These are phyloP conservation scores for Muscicapa striata DNA, from an alignment of 2,797 vertebrate species.

Conservation along the genomic window DNA sequence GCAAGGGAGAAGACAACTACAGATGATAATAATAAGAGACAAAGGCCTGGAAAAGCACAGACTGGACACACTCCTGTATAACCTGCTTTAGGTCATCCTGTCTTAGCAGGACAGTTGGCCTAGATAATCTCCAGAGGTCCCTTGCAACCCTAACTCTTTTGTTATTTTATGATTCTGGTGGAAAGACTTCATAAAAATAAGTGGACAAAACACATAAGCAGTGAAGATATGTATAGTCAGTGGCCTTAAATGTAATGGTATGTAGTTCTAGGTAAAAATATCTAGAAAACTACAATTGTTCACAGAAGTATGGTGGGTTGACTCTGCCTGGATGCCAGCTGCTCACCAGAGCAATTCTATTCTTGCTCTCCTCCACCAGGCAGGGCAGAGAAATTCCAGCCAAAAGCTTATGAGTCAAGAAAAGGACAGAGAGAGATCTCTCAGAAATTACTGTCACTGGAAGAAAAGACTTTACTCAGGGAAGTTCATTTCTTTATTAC, in stretches of 20 bases:
- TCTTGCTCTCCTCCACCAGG: not conserved
- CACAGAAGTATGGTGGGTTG: not conserved
- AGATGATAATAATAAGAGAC: not conserved
- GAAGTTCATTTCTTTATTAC: not conserved
- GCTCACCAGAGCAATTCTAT: accelerated
- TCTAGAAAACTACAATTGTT: not conserved
- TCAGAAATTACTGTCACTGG: not conserved
- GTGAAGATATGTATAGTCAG: not conserved
- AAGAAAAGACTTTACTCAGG: not conserved
- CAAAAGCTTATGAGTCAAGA: accelerated
- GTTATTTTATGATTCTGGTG: not conserved
- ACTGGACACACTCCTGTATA: not conserved
- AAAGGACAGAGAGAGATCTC: not conserved
- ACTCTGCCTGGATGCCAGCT: not conserved
- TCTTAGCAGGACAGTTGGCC: not conserved
- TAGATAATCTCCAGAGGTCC: not conserved
- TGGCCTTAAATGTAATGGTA: not conserved
- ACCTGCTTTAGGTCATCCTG: not conserved
- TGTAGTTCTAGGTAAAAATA: not conserved
- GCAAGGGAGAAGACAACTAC: not conserved
- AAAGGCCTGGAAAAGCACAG: not conserved
- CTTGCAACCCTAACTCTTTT: not conserved
- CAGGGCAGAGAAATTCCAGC: not conserved
- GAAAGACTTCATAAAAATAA: not conserved
- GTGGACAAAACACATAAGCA: not conserved